Base-by-base conservation (phyloP, 2,888 invertebrate genomes). In the Dynastes grantii region DNA sequence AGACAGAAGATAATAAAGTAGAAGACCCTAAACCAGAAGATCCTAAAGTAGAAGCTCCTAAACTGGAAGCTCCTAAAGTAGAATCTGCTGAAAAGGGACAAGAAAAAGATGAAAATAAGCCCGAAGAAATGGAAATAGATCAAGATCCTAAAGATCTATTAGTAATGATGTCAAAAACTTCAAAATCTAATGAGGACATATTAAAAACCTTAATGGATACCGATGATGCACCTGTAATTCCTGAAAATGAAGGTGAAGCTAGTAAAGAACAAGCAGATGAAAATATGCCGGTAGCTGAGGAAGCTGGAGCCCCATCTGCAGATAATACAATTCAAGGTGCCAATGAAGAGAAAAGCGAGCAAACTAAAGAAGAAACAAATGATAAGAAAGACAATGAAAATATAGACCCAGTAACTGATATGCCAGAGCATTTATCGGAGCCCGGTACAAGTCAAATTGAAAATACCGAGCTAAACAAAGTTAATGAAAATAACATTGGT, bases 131-230 rank as follows among this genome's bases (percentile, higher is more conserved):
- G 73, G 73, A 75, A 45, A 61, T 75, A 61, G 73, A 75, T 49
- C 61, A 75, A 22, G 45, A 61, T 11, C 11, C 61, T 8, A 75
- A 75, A 27, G 45, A 49, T 40, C 11, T 51, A 29, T 51, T 68
- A 29, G 51, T 51, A 51, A 51, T 68, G 49, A n/a, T 68, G 49
- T 68, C 68, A 5, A 68, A 51, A 29, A 49, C 49, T 2, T 22
- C 65, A 13, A 68, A 68, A n/a, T 68, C 73, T 22, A 75, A 49
- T 61, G 73, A 75, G 45, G 73, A 75, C 45, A 75, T 75, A 63
- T 63, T 75, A 29, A 75, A 75, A 13, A 75, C 73, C 40, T 29
- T 75, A 27, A 75, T 75, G 73, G 73, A 75, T 49, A 75, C 61
- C 5, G 73, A 75, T 61, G 73, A 75, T 75, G 29, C 73, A 27